Conservation (phyloP, 2,113 vertebrate species). For the Apodemus speciosus region DNA sequence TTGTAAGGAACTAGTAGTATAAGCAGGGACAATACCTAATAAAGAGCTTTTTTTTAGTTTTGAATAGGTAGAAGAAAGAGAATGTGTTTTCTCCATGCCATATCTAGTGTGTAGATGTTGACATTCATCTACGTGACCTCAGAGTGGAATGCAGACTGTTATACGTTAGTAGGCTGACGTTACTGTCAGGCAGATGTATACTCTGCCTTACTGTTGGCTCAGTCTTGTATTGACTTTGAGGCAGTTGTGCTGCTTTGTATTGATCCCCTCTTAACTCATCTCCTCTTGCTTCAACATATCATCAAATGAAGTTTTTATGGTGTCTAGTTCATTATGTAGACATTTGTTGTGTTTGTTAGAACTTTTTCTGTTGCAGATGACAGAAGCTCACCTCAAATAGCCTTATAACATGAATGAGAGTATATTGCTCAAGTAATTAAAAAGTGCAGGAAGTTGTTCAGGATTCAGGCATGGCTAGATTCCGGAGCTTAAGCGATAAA, state of each 20-base stretch:
- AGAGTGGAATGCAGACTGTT: not conserved
- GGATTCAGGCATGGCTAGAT: not conserved
- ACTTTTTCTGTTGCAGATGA: conserved; percentile 30
- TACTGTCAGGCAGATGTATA: not conserved
- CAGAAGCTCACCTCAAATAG: not conserved
- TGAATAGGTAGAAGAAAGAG: not conserved
- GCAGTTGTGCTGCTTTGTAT: not conserved
- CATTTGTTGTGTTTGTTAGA: conserved; percentile 18
- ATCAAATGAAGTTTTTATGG: conserved; percentile 1
- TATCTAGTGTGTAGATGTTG: not conserved
- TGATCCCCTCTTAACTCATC: not conserved
- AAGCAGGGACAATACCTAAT: not conserved
- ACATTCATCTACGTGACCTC: not conserved
- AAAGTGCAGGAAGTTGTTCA: conserved; percentile 1
- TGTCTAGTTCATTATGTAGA: not conserved
- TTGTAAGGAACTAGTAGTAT: conserved; percentile 25
- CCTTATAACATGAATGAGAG: not conserved
- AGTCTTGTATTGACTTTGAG: not conserved
- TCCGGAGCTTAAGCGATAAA: conserved; percentile 2
- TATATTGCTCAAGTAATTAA: conserved; percentile 14
- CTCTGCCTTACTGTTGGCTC: conserved; percentile 33
- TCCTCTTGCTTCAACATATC: not conserved
- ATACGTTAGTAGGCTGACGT: not conserved
- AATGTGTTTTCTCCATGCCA: not conserved
- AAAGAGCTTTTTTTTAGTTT: not conserved